phyloP scores from a whole-genome alignment of 2,888 invertebrate species.

The Ctenicera cuprea region DNA sequence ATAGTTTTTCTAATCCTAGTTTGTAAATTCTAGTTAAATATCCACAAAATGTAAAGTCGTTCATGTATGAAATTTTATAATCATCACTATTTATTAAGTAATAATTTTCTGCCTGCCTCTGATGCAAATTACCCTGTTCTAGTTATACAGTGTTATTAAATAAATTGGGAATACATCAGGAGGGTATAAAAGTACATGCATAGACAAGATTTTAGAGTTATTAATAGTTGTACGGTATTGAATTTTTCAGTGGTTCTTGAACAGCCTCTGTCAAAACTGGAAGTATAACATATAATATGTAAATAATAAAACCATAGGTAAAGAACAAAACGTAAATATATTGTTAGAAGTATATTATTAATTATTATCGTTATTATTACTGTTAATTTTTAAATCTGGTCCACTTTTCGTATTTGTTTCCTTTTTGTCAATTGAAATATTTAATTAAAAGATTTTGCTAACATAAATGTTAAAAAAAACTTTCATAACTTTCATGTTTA shows the following conservation, averaged over 20 bases:
- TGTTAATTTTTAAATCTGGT: conserved; percentile 39
- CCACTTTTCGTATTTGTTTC: conserved; percentile 25
- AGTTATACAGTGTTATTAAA: no score
- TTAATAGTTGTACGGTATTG: no score
- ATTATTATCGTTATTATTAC: conserved; percentile 27
- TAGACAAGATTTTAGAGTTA: no score
- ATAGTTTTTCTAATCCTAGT: neutral
- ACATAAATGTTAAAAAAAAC: conserved; percentile 31
- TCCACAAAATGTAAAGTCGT: no score
- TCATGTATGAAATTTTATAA: no score
- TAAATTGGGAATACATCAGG: no score
- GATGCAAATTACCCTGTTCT: neutral
- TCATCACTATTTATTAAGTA: neutral
- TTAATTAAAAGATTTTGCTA: conserved; percentile 40
- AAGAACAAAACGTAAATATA: conserved; percentile 45
- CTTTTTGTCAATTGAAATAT: conserved; percentile 35
- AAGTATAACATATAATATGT: conserved; percentile 29
- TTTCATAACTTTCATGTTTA: conserved; percentile 38
- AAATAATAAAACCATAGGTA: conserved; percentile 42
- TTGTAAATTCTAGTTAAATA: neutral
- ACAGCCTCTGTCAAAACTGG: conserved; percentile 41
- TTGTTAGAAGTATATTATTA: conserved; percentile 40
- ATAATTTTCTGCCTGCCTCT: neutral
- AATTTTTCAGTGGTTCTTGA: neutral
- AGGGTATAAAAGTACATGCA: no score